Conservation (phyloP, 2,113 vertebrate species). For the Myiagra hebetior region DNA sequence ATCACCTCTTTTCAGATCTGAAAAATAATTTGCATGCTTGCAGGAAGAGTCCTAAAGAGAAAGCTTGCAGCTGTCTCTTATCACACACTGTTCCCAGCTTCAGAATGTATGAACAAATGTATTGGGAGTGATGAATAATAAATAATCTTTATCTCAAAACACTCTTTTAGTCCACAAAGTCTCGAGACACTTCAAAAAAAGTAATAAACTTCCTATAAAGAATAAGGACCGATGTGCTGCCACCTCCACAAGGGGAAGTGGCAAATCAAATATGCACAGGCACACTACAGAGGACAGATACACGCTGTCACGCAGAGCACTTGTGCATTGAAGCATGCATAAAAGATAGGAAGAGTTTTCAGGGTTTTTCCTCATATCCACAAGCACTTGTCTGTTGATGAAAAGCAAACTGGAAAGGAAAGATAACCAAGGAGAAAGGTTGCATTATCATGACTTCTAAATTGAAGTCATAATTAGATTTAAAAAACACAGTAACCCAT, state of each 20-base stretch:
- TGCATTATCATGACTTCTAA: not conserved
- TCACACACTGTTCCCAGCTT: constrained; percentile 27
- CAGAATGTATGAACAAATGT: constrained; percentile 46
- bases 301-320: not conserved
- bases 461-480: not conserved
- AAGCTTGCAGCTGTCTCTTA: constrained; percentile 28
- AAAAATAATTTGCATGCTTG: constrained; percentile 29
- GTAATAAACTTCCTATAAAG: constrained; percentile 4
- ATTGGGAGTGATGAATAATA: constrained; percentile 53
- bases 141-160: constrained; percentile 29
- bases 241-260: not conserved
- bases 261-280: not conserved
- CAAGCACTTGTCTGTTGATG: not conserved
- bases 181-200: constrained; percentile 8
- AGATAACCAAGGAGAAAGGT: not conserved
- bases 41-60: not conserved
- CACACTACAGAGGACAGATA: not conserved
- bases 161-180: not conserved
- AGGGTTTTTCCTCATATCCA: not conserved
- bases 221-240: not conserved
- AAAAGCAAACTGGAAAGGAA: not conserved
- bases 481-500: not conserved
- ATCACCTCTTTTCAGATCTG: not conserved
- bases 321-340: not conserved
- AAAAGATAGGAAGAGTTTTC: not conserved